Percentiles rank a stretch among this genome's conserved stretches.
These are phyloP conservation scores for Habrosyne pyritoides DNA, from an alignment of 2,888 invertebrate genomes.

Conservation along the genomic window DNA sequence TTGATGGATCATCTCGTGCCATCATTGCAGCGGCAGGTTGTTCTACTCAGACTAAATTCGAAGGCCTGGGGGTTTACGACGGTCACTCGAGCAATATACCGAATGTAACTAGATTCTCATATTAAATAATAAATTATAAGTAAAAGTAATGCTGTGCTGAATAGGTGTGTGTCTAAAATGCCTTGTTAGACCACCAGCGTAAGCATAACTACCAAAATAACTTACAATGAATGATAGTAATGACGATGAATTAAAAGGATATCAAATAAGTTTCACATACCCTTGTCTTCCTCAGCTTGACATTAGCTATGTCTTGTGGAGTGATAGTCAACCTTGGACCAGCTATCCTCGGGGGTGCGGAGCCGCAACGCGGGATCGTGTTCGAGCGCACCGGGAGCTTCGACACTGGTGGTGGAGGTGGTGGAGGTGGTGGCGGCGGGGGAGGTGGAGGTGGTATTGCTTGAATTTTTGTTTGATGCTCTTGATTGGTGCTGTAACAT, in stretches of 20 bases:
- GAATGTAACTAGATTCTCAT: no score
- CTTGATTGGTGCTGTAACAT: slow-evolving; percentile 35
- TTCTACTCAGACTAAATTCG: no score
- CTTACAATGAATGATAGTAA: no score
- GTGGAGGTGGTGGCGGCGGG: slow-evolving; percentile 59
- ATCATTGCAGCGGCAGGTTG: no score
- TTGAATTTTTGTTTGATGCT: slow-evolving; percentile 25
- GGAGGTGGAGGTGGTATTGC: slow-evolving; percentile 54
- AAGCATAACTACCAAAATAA: no score
- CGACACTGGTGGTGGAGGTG: slow-evolving; percentile 39
- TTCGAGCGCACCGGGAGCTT: slow-evolving; percentile 55
- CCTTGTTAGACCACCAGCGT: no score
- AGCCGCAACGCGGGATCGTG: slow-evolving; percentile 69
- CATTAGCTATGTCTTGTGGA: slow-evolving; percentile 76
- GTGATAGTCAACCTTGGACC: slow-evolving; percentile 71
- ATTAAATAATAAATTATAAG: no score
- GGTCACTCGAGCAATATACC: no score
- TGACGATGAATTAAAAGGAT: neutral
- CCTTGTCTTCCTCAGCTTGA: slow-evolving; percentile 74
- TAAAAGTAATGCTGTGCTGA: no score
- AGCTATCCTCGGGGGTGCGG: slow-evolving; percentile 65
- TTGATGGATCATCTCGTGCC: no score
- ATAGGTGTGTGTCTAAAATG: no score
- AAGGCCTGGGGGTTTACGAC: no score
- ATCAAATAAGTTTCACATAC: slow-evolving; percentile 32